Evolutionary conservation across 2,888 invertebrate species (phyloP).

Genomic region (Harpalus rufipes): DNA sequence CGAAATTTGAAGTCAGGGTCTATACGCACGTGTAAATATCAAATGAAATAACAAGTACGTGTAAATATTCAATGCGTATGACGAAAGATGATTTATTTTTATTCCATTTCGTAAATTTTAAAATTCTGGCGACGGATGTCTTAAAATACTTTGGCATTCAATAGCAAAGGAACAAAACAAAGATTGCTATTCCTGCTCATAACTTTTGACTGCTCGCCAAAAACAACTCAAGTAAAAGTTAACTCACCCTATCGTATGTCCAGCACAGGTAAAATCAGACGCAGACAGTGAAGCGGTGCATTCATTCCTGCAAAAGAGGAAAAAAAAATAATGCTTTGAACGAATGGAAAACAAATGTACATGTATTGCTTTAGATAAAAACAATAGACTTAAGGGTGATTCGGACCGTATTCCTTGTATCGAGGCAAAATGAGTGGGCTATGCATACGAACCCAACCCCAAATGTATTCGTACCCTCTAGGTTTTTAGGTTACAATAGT

Average conservation of each 20-base stretch:
- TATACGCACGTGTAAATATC: neutral
- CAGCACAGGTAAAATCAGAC: neutral
- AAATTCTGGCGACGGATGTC: slow-evolving; percentile 34
- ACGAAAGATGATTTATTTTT: slow-evolving; percentile 25
- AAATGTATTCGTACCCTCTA: too few relatives aligned
- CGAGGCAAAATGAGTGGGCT: too few relatives aligned
- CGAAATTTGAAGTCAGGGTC: too few relatives aligned
- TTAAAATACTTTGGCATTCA: slow-evolving; percentile 54
- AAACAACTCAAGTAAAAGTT: slow-evolving; percentile 7
- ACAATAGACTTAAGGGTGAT: too few relatives aligned
- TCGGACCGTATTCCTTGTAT: too few relatives aligned
- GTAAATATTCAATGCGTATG: neutral
- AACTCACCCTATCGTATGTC: slow-evolving; percentile 14
- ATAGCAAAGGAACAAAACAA: slow-evolving; percentile 50
- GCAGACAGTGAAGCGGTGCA: neutral
- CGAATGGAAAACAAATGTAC: too few relatives aligned
- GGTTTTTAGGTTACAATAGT: too few relatives aligned
- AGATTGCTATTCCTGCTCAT: slow-evolving; percentile 45
- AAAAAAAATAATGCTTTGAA: neutral
- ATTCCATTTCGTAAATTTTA: slow-evolving; percentile 35
- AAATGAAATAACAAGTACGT: neutral
- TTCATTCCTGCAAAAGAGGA: neutral
- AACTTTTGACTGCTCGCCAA: slow-evolving; percentile 26
- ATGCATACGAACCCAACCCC: too few relatives aligned
- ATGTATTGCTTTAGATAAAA: too few relatives aligned